Conservation (phyloP, 2,113 vertebrate genomes). For the Panthera tigris region DNA sequence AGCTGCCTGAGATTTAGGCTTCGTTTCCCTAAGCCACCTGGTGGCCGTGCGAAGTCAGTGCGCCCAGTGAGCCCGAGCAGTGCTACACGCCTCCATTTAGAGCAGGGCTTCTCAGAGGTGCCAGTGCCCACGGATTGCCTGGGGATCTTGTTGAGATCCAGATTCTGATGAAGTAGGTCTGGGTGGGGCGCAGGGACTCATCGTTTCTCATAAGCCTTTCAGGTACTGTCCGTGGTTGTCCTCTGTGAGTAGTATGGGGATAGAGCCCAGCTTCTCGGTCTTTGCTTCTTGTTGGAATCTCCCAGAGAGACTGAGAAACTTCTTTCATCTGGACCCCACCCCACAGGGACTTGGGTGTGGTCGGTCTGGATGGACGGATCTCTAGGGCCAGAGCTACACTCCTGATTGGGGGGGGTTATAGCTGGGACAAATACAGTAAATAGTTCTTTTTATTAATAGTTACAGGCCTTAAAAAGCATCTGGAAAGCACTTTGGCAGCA, state of each 20-base stretch:
- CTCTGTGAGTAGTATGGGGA: background rate
- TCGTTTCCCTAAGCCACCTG: slow-evolving; percentile 7
- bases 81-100: rapidly evolving
- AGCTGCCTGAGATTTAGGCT: background rate
- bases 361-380: background rate
- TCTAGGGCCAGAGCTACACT: background rate
- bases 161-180: background rate
- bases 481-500: background rate
- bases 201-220: background rate
- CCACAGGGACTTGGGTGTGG: background rate
- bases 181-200: background rate
- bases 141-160: background rate
- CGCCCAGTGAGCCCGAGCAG: background rate
- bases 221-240: background rate
- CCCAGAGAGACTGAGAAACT: background rate
- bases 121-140: background rate
- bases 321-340: background rate
- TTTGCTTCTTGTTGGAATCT: background rate
- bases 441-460: background rate
- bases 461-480: background rate
- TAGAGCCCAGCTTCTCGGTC: background rate
- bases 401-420: background rate
- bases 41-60: background rate
- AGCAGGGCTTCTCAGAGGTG: background rate
- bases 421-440: background rate